Evolutionary conservation across 2,888 invertebrate species (phyloP).

Genomic region (Kuschelorhynchus macadamiae): DNA sequence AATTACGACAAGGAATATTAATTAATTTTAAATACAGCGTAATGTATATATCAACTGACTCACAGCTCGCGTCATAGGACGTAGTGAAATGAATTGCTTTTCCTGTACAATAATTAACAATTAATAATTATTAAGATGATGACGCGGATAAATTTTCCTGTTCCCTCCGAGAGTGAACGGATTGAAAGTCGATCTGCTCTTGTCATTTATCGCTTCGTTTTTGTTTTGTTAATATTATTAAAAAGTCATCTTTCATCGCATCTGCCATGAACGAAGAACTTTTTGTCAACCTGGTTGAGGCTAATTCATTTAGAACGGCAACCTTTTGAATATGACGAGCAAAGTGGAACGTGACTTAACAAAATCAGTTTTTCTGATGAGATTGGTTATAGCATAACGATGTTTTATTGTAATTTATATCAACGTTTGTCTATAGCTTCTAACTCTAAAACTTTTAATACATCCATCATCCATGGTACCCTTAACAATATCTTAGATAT

Average conservation of each 20-base stretch:
- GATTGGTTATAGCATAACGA: slow-evolving; percentile 8
- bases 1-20: too few species aligned
- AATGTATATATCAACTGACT: neutral
- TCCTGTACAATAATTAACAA: slow-evolving; percentile 21
- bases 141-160: slow-evolving; percentile 33
- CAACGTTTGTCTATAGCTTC: too few species aligned
- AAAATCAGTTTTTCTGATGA: slow-evolving; percentile 7
- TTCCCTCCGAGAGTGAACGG: slow-evolving; percentile 29
- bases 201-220: slow-evolving; percentile 22
- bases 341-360: slow-evolving; percentile 41
- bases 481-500: too few species aligned
- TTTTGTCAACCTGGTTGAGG: slow-evolving; percentile 32
- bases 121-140: slow-evolving; percentile 37
- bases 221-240: slow-evolving; percentile 27
- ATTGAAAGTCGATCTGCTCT: slow-evolving; percentile 11
- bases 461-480: too few species aligned
- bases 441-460: too few species aligned
- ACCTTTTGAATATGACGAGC: slow-evolving; percentile 20
- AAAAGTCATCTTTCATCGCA: slow-evolving; percentile 31
- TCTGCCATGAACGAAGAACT: slow-evolving; percentile 27
- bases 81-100: slow-evolving; percentile 14
- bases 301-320: slow-evolving; percentile 37
- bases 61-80: slow-evolving; percentile 5
- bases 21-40: slow-evolving; percentile 5
- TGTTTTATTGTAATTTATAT: slow-evolving; percentile 17